phyloP scores from a whole-genome alignment of 2,797 vertebrate species.

The Echeneis naucrates region DNA sequence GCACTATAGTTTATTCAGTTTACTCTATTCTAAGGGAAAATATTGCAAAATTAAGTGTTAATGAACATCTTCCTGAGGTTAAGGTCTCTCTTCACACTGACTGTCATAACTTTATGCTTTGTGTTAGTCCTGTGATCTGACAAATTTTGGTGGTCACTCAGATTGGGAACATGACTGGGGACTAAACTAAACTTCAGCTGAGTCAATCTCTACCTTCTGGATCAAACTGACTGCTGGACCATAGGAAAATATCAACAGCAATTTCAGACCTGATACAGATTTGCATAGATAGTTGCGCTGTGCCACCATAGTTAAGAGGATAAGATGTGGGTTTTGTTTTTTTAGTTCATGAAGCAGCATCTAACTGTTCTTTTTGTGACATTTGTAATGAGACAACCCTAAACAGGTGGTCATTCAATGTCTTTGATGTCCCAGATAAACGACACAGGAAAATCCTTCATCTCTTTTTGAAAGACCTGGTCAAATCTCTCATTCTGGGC shows the following conservation, averaged over 20 bases:
- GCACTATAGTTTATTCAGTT: background rate
- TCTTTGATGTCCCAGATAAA: conserved; percentile 77
- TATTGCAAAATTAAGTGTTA: background rate
- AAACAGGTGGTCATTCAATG: conserved; percentile 29
- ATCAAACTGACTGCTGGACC: background rate
- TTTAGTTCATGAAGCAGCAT: conserved; percentile 5
- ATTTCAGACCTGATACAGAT: background rate
- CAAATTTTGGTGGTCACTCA: background rate
- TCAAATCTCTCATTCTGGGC: conserved; percentile 80
- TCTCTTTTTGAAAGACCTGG: conserved; percentile 73
- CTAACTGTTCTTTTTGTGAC: background rate
- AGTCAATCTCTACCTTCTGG: too few relatives aligned
- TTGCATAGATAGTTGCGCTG: conserved; percentile 24
- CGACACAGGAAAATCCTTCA: conserved; percentile 73
- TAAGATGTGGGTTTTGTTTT: background rate
- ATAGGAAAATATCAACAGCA: background rate
- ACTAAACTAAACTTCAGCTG: background rate
- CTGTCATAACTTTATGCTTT: background rate
- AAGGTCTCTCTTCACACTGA: background rate
- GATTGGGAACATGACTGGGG: background rate
- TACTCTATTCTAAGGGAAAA: background rate
- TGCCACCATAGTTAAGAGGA: too few relatives aligned
- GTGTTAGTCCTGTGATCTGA: background rate
- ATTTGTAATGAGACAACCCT: conserved; percentile 14
- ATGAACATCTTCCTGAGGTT: background rate